Evolutionary conservation across 2,888 invertebrate genomes (phyloP).

Genomic region (Caenorhabditis virilis): DNA sequence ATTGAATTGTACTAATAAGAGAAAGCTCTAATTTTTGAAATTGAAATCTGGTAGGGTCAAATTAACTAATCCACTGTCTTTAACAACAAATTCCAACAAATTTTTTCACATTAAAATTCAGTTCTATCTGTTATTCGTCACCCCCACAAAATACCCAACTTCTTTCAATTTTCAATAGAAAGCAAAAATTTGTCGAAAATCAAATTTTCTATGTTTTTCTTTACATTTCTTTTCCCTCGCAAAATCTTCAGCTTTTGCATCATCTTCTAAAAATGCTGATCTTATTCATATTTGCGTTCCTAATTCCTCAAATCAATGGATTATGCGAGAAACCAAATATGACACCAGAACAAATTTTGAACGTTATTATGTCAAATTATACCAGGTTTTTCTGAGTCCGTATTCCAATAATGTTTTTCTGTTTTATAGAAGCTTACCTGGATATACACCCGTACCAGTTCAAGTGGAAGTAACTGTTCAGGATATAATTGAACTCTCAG

Average conservation of each 20-base stretch:
- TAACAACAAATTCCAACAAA: too few species aligned
- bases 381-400: constrained; percentile 10
- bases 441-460: constrained; percentile 51
- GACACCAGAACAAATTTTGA: constrained; percentile 18
- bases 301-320: not conserved
- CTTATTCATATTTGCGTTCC: not conserved
- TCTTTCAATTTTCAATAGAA: too few species aligned
- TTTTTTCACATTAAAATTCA: too few species aligned
- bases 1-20: too few species aligned
- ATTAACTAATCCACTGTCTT: too few species aligned
- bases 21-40: too few species aligned
- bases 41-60: too few species aligned
- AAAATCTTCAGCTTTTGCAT: not conserved
- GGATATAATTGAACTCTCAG: constrained; percentile 64
- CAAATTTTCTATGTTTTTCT: not conserved
- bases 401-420: not conserved
- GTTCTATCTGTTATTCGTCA: too few species aligned
- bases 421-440: constrained; percentile 35
- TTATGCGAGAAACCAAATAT: not conserved
- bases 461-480: constrained; percentile 65
- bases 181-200: not conserved
- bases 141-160: too few species aligned
- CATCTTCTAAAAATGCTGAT: not conserved
- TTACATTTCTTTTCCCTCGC: not conserved
- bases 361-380: constrained; percentile 33